These are phyloP conservation scores for Arctocebus calabarensis DNA, from an alignment of 2,797 vertebrate genomes.

Conservation along the genomic window DNA sequence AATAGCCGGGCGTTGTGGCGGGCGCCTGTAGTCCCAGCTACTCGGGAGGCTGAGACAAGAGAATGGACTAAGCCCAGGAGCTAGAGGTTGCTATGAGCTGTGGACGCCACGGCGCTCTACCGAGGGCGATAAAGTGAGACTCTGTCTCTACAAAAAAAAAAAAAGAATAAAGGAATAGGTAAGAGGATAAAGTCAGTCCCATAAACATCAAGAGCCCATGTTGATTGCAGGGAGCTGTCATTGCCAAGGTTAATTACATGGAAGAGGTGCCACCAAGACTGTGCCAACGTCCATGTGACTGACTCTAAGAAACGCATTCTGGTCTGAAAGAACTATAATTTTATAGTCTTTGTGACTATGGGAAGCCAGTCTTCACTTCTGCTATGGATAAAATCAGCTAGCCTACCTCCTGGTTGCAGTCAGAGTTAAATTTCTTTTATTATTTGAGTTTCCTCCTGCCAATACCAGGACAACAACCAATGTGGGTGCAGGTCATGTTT, in stretches of 20 bases:
- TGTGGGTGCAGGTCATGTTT: neutral
- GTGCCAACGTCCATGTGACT: accelerated
- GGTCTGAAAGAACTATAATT: neutral
- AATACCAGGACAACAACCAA: accelerated
- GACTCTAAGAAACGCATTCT: no score
- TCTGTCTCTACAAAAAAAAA: no score
- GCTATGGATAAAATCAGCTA: accelerated
- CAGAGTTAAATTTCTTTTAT: neutral
- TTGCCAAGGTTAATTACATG: accelerated
- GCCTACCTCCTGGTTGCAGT: accelerated
- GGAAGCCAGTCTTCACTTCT: neutral
- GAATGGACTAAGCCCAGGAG: no score
- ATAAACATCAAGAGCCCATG: accelerated
- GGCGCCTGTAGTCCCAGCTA: no score
- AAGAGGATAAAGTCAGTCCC: accelerated
- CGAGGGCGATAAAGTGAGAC: no score
- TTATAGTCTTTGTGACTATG: accelerated
- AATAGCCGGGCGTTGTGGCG: no score
- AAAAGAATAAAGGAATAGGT: neutral
- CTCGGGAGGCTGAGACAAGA: no score
- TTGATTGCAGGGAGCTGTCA: neutral
- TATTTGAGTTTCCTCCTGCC: neutral
- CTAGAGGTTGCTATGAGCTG: no score
- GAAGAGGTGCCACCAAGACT: accelerated
- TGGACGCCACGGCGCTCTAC: no score